Evolutionary conservation across 1,140 invertebrate species (phyloP), one percentile per base, ranked within the genome.

Genomic region (Ephestia elutella): DNA sequence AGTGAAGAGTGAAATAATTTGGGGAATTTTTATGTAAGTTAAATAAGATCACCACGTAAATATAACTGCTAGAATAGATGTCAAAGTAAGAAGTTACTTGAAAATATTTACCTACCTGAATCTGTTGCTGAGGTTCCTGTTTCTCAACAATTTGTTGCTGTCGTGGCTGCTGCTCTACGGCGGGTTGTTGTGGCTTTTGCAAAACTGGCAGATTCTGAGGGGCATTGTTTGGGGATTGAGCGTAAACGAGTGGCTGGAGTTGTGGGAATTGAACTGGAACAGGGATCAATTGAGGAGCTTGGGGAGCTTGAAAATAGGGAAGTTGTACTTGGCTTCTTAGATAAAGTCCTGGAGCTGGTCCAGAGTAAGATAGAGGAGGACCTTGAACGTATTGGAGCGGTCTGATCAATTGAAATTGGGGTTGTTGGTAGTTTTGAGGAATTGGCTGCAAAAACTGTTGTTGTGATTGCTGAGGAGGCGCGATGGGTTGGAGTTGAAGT

Each of bases 381-480:
- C 56, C 49, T 13, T 56, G 57, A 19, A 35, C 48, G 19, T 59
- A 59, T 18, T 51, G 57, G n/a, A 58, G 15, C 5, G 57, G 57
- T 48, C 57, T 59, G 11, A 49, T 32, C 9, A 32, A 1, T 35
- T 18, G 50, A 17, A 25, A 21, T 35, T 57, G 56, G n/a, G 50
- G 54, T 49, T 60, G n/a, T 15, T 57, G 51, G n/a, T 53, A 60
- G 25, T 21, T 19, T 54, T 54, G 53, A 54, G 49, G 49, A 25
- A 50, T 50, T 4, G 2, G 19, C 10, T 44, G 38, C 38, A 44
- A 44, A 7, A 44, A 15, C 7, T 44, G 49, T 50, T 50, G 49
- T 13, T 49, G 70, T 8, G 59, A 30, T n/a, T 60, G 66, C 18
- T 66, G 68, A 0, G 70, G 56, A 21, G 71, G 68, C 13, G 28